Evolutionary conservation across 2,888 invertebrate genomes (phyloP).

Genomic region (Mythimna ferrago): DNA sequence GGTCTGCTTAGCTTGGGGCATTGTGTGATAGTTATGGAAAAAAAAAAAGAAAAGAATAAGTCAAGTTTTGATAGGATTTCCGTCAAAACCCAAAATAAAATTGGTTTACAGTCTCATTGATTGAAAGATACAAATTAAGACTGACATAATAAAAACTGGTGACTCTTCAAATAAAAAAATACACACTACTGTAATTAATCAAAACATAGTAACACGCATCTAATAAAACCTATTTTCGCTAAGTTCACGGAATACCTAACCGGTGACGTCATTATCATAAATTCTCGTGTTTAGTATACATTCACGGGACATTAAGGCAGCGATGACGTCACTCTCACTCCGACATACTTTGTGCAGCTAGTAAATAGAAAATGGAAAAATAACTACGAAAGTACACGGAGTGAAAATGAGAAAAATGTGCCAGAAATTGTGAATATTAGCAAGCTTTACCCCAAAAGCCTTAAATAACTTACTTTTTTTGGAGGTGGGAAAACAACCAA

Average conservation of each 20-base stretch:
- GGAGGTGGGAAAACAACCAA: too few relatives aligned
- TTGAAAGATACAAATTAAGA: too few relatives aligned
- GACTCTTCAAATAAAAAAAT: conserved; percentile 2
- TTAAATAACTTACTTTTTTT: too few relatives aligned
- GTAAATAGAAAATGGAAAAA: conserved; percentile 26
- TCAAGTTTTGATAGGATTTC: too few relatives aligned
- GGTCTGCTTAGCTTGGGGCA: too few relatives aligned
- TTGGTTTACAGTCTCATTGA: too few relatives aligned
- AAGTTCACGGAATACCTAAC: conserved; percentile 36
- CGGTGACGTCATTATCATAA: conserved; percentile 47
- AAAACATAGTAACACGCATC: conserved; percentile 26
- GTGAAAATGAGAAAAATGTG: not conserved
- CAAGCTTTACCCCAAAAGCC: not conserved
- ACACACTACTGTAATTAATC: conserved; percentile 31
- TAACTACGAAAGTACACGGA: not conserved
- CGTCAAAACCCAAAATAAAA: too few relatives aligned
- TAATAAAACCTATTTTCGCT: conserved; percentile 55
- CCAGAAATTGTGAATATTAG: not conserved
- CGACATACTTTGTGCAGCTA: conserved; percentile 29
- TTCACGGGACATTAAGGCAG: conserved; percentile 24
- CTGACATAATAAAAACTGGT: too few relatives aligned
- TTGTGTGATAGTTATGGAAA: too few relatives aligned
- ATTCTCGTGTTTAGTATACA: conserved; percentile 39
- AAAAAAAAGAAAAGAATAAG: too few relatives aligned
- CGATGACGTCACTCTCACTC: conserved; percentile 35